Evolutionary conservation across 2,113 vertebrate species (phyloP).

Genomic region (Phyllostomus hastatus): DNA sequence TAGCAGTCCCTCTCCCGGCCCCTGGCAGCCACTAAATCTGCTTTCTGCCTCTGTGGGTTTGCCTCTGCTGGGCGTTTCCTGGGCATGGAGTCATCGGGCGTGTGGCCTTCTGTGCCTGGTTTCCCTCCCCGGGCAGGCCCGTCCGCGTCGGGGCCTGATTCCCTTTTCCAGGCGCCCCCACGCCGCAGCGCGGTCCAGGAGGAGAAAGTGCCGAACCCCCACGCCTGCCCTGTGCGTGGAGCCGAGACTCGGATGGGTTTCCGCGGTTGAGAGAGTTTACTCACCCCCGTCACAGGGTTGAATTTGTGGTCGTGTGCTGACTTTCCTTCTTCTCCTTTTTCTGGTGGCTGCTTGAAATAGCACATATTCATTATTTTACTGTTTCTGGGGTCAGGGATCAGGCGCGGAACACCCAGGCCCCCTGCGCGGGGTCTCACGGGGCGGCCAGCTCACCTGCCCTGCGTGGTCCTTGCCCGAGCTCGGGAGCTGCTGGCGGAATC

Average conservation of each 20-base stretch:
- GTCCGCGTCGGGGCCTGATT: not conserved
- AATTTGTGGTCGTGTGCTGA: not conserved
- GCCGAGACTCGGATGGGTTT: not conserved
- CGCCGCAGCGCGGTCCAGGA: not conserved
- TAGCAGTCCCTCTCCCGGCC: not conserved
- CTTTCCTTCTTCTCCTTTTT: not conserved
- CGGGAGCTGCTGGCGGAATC: not conserved
- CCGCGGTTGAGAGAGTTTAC: not conserved
- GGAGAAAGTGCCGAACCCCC: not conserved
- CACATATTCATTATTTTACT: not conserved
- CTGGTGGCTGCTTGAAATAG: not conserved
- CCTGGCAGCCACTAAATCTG: not conserved
- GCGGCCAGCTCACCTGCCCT: not conserved
- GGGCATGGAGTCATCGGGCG: accelerated
- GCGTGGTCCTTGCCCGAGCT: not conserved
- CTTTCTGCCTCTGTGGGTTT: not conserved
- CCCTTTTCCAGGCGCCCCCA: not conserved
- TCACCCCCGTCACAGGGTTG: not conserved
- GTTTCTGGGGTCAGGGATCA: not conserved
- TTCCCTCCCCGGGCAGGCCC: not conserved
- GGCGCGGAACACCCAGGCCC: not conserved
- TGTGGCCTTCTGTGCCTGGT: not conserved
- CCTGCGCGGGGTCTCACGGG: not conserved
- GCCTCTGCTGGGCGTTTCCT: not conserved
- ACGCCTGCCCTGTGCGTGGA: not conserved